These are phyloP conservation scores for Drosophila subquinaria DNA, from an alignment of 2,888 invertebrate species.

Conservation along the genomic window DNA sequence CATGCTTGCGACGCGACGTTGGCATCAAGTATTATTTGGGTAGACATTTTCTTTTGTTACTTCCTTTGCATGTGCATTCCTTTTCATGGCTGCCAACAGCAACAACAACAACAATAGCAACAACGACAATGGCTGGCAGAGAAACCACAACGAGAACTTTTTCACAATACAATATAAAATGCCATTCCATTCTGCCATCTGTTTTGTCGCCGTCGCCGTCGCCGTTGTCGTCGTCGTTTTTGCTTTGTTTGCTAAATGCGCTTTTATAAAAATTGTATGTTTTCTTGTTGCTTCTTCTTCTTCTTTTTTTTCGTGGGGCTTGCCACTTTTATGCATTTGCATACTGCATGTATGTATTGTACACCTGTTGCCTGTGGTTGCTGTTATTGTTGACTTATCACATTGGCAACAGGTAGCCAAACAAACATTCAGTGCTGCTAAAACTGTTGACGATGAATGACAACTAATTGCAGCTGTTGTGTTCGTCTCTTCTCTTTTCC, in stretches of 20 bases:
- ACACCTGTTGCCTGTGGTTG: slow-evolving; percentile 40
- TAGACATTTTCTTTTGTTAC: slow-evolving; percentile 55
- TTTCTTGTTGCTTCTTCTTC: slow-evolving; percentile 21
- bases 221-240: slow-evolving; percentile 50
- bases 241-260: slow-evolving; percentile 78
- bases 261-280: slow-evolving; percentile 70
- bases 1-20: slow-evolving; percentile 39
- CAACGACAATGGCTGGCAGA: slow-evolving; percentile 24
- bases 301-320: slow-evolving; percentile 49
- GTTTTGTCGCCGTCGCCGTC: slow-evolving; percentile 62
- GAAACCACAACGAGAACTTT: slow-evolving; percentile 64
- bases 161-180: slow-evolving; percentile 54
- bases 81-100: slow-evolving; percentile 50
- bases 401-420: slow-evolving; percentile 66
- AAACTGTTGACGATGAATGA: slow-evolving; percentile 42
- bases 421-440: slow-evolving; percentile 16
- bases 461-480: slow-evolving; percentile 42
- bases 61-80: slow-evolving; percentile 70
- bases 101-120: slow-evolving; percentile 16
- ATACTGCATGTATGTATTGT: slow-evolving; percentile 8
- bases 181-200: slow-evolving; percentile 75
- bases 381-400: slow-evolving; percentile 36
- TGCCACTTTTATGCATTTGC: slow-evolving; percentile 64
- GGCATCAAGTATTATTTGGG: slow-evolving; percentile 27
- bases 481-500: neutral